Evolutionary conservation across 2,888 invertebrate species (phyloP), one percentile per base, ranked within the genome.

Genomic region (Bhutanitis thaidina): DNA sequence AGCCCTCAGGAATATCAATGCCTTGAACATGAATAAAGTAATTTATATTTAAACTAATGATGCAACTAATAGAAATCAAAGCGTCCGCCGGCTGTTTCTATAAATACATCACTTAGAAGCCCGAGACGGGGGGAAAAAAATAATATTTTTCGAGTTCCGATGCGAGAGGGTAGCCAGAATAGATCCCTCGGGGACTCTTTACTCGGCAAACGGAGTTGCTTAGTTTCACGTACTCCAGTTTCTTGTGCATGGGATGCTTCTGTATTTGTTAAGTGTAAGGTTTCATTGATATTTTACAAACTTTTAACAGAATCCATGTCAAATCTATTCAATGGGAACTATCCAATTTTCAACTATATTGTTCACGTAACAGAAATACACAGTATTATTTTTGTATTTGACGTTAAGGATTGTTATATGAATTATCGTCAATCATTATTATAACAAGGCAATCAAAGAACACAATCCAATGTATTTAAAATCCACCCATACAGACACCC

Each of bases 141-240:
- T 74, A 74, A n/a, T n/a, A n/a, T n/a, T 72, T 74, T 72, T 71
- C 62, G 68, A 75, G 75, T 74, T 74, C 67, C 70, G 70, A 63
- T 59, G 62, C 47, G 41, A 50, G 45, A 53, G 47, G 83, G 85
- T 77, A 72, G 83, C 80, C 65, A 80, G 80, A 87, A 87, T 88
- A 88, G 83, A 76, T 87, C 88, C 88, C 88, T 73, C 74, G 66
- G 88, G 86, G 86, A 89, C 85, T 81, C 77, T 72, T 71, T 73
- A 73, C 72, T 64, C 64, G 67, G 81, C 72, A 74, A 78, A 74
- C 57, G 59, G 80, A 77, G 69, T 66, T 69, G 67, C 72, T 71
- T 74, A 68, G 71, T 71, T 74, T 71, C 71, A 74, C 77, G 65
- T 71, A 65, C 66, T 62, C 67, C 65, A 67, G 67, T 60, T 65